Evolutionary conservation across 2,888 invertebrate species (phyloP).

Genomic region (Vanessa cardui): DNA sequence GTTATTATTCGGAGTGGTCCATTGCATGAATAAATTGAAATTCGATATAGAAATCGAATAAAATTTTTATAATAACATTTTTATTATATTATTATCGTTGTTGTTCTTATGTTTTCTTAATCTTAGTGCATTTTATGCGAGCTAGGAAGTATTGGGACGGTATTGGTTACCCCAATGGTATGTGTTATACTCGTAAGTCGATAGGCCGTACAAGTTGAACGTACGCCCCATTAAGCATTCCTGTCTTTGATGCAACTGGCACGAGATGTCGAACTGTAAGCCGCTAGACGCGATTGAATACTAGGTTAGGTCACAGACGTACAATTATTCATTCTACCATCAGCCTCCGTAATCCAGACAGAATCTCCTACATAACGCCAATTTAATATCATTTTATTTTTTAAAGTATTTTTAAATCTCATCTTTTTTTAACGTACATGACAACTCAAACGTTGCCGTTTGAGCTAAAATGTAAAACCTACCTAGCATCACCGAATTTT

Average conservation of each 20-base stretch:
- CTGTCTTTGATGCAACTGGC: constrained; percentile 60
- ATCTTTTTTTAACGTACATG: too few relatives aligned
- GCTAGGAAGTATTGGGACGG: constrained; percentile 56
- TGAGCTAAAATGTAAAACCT: too few relatives aligned
- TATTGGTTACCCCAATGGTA: constrained; percentile 52
- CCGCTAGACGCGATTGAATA: constrained; percentile 32
- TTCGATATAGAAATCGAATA: too few relatives aligned
- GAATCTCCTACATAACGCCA: constrained; percentile 32
- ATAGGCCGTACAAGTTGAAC: constrained; percentile 48
- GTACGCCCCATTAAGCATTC: constrained; percentile 60
- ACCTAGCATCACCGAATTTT: too few relatives aligned
- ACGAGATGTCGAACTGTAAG: constrained; percentile 52
- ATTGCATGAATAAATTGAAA: neutral
- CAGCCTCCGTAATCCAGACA: constrained; percentile 18
- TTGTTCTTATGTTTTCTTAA: neutral
- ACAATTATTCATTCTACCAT: constrained; percentile 21
- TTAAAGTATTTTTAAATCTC: neutral
- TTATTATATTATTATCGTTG: neutral
- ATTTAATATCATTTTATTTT: neutral
- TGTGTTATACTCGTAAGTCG: constrained; percentile 49
- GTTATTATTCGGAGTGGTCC: neutral
- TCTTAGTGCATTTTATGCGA: constrained; percentile 43
- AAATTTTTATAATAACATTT: too few relatives aligned
- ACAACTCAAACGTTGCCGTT: too few relatives aligned
- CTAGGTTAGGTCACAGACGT: constrained; percentile 27